Conservation (phyloP, 2,888 invertebrate genomes). For the Phorcus lineatus region DNA sequence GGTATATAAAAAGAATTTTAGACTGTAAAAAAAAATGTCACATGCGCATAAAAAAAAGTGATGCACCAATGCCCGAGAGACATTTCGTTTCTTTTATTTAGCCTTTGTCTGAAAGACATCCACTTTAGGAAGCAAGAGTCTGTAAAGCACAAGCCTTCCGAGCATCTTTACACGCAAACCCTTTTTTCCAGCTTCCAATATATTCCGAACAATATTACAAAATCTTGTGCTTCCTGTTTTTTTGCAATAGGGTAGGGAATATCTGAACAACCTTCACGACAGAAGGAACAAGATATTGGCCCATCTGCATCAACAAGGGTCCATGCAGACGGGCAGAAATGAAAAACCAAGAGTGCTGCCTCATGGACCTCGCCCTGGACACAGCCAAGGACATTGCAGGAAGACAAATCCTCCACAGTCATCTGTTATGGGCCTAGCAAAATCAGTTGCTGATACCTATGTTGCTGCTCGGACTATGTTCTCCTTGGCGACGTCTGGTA, state of each 20-base stretch:
- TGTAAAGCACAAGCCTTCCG: background rate
- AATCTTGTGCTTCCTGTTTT: background rate
- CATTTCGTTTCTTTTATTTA: too few species aligned
- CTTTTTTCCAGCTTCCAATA: background rate
- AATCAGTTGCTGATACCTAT: conserved; percentile 22
- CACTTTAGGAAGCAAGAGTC: background rate
- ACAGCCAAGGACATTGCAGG: background rate
- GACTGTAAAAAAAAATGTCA: too few species aligned
- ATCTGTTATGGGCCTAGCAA: background rate
- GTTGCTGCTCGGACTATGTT: conserved; percentile 18
- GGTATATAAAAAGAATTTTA: too few species aligned
- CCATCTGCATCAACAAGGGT: conserved; percentile 34
- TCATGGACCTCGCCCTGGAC: too few species aligned
- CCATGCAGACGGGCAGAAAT: too few species aligned
- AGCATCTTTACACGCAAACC: background rate
- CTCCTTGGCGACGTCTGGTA: conserved; percentile 17
- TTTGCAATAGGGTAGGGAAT: conserved; percentile 26
- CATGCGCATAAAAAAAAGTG: too few species aligned
- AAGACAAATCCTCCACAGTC: background rate
- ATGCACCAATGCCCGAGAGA: too few species aligned
- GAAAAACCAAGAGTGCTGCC: too few species aligned
- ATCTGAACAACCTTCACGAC: conserved; percentile 41
- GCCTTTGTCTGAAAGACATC: background rate
- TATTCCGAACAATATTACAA: background rate
- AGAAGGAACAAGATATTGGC: conserved; percentile 40